A percentile compares a stretch with the other conserved stretches of the same genome.
Conservation (phyloP, 2,888 invertebrate genomes). For the Ophioninae sp. region DNA sequence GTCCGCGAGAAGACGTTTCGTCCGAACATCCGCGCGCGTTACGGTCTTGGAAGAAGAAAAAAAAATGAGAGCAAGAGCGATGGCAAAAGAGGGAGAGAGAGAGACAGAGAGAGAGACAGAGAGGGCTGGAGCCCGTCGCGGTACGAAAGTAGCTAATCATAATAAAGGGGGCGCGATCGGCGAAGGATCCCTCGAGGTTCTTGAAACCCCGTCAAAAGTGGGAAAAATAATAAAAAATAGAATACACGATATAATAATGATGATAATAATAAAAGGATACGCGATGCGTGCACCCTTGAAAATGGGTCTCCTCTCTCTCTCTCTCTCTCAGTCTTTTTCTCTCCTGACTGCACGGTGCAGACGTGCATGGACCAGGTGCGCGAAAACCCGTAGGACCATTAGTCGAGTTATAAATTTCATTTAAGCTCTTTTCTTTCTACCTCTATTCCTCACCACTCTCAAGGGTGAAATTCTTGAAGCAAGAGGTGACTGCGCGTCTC, state of each 20-base stretch:
- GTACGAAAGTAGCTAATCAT: constrained; percentile 80
- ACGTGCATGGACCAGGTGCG: constrained; percentile 73
- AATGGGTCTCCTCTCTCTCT: constrained; percentile 35
- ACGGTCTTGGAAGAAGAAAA: not conserved
- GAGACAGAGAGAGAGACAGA: constrained; percentile 28
- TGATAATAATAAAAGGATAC: constrained; percentile 17
- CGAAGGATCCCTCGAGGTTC: constrained; percentile 64
- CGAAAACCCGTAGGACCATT: constrained; percentile 72
- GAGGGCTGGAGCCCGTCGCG: constrained; percentile 43
- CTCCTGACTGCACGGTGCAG: constrained; percentile 55
- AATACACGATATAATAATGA: constrained; percentile 14
- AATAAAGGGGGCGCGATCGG: constrained; percentile 74
- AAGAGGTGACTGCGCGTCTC: no score
- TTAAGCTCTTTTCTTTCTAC: constrained; percentile 64
- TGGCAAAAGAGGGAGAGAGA: constrained; percentile 34
- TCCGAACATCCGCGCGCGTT: constrained; percentile 27
- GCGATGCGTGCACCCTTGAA: constrained; percentile 51
- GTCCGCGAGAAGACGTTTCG: constrained; percentile 38
- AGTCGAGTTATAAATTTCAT: constrained; percentile 78
- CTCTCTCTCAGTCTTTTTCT: no score
- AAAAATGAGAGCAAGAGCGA: constrained; percentile 17
- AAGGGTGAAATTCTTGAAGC: no score
- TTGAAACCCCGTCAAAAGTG: constrained; percentile 38
- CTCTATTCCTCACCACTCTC: constrained; percentile 7
- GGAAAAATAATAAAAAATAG: constrained; percentile 24